phyloP scores from a whole-genome alignment of 2,888 invertebrate species.

The Epistrophella euchroma region DNA sequence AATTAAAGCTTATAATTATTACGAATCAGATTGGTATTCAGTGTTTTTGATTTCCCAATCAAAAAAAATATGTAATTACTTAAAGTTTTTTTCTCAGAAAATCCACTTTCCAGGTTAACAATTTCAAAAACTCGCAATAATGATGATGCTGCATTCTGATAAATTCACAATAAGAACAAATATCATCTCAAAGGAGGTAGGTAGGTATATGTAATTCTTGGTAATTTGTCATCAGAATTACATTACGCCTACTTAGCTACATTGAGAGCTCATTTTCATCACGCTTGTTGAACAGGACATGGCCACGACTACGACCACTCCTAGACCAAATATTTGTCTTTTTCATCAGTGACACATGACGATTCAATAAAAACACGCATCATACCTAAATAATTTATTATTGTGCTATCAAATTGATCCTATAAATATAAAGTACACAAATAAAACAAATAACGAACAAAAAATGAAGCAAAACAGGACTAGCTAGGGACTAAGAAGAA shows the following conservation, averaged over 20 bases:
- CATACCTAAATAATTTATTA: slow-evolving; percentile 34
- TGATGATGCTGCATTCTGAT: background rate
- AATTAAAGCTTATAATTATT: background rate
- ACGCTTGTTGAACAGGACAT: slow-evolving; percentile 15
- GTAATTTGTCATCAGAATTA: slow-evolving; percentile 26
- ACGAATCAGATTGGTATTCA: background rate
- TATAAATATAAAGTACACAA: slow-evolving; percentile 26
- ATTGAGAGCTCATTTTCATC: background rate
- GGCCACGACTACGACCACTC: background rate
- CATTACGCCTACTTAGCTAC: slow-evolving; percentile 15
- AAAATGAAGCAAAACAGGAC: background rate
- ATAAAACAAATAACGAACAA: slow-evolving; percentile 13
- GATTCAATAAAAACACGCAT: slow-evolving; percentile 34
- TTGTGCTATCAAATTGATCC: slow-evolving; percentile 26
- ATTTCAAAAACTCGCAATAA: background rate
- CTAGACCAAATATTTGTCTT: slow-evolving; percentile 15
- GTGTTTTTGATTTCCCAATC: background rate
- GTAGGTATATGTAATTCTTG: slow-evolving; percentile 1
- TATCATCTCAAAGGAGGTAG: too few relatives aligned
- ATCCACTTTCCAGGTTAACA: slow-evolving; percentile 10
- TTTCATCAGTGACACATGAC: slow-evolving; percentile 16
- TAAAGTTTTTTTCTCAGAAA: background rate
- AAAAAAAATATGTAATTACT: background rate
- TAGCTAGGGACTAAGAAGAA: too few relatives aligned
- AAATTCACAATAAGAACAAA: background rate